Evolutionary conservation across 2,888 invertebrate species (phyloP).

Genomic region (Pheosia gnoma): DNA sequence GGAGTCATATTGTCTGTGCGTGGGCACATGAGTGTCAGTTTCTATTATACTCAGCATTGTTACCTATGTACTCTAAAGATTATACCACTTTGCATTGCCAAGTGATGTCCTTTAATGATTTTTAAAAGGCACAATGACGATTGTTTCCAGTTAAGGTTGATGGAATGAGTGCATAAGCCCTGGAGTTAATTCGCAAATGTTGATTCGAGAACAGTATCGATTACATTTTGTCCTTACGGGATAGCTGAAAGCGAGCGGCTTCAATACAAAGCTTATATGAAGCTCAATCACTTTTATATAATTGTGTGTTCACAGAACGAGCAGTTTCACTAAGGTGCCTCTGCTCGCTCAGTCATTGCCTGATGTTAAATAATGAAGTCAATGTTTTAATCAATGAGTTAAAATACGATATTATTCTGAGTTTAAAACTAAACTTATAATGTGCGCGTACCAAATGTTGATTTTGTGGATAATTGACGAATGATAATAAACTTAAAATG

Average conservation of each 20-base stretch:
- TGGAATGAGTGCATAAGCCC: slow-evolving; percentile 20
- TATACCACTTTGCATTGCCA: slow-evolving; percentile 53
- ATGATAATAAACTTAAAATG: too few species aligned
- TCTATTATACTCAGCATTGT: slow-evolving; percentile 51
- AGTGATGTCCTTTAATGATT: slow-evolving; percentile 63
- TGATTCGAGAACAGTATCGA: background rate
- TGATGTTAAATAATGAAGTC: too few species aligned
- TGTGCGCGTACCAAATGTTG: too few species aligned
- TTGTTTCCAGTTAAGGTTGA: slow-evolving; percentile 53
- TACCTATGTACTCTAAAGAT: slow-evolving; percentile 37
- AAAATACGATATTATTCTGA: too few species aligned
- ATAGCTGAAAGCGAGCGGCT: background rate
- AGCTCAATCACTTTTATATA: background rate
- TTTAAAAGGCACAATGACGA: slow-evolving; percentile 62
- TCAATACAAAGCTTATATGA: background rate
- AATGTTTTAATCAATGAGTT: too few species aligned
- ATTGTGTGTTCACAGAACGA: too few species aligned
- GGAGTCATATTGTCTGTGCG: slow-evolving; percentile 68
- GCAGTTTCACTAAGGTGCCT: too few species aligned
- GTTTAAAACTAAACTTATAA: too few species aligned
- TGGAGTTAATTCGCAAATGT: slow-evolving; percentile 14
- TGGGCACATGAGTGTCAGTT: slow-evolving; percentile 40
- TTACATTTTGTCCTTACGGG: slow-evolving; percentile 1
- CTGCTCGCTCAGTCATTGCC: too few species aligned
- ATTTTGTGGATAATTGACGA: too few species aligned